Base-by-base conservation (phyloP, 1,140 invertebrate genomes). In the Papilio aristodemus region DNA sequence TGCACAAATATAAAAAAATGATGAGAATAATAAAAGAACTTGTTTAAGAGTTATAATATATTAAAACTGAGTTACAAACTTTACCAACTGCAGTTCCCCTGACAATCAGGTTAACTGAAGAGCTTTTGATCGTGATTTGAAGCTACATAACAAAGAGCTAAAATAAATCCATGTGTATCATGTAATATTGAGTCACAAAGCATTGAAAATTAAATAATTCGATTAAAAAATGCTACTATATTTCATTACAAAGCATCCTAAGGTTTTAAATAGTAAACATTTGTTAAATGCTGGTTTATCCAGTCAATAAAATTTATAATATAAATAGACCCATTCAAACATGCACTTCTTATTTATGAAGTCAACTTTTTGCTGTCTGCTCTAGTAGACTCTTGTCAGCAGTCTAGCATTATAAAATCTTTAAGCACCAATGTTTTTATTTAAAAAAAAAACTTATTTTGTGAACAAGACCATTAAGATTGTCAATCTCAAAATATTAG, bases 51-150 rank as follows among this genome's bases (percentile, higher is more conserved):
- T 87, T 77, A 86, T 84, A 85, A 76, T 91, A 89, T 91, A 89
- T 91, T 88, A 85, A 90, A 90, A 89, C 84, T 89, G 87, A 90
- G 83, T 90, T 91, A 91, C 86, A 90, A 87, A 89, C 85, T 82
- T 88, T 84, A 82, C 73, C 70, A 73, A 84, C 77, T 85, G 83
- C 81, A 78, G 84, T 80, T 88, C 86, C 83, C 84, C 78, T 83
- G 76, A 74, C 71, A 79, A 83, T 84, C 81, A 84, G 76, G 75
- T 75, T 82, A 84, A 83, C 77, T 85, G 78, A 78, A 69, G 77
- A 83, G 77, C 76, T 81, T 68, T 77, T 81, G 81, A 54, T 54
- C 46, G 76, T 84, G 82, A 77, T 83, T 72, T 63, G 25, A 83
- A 87, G 80, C 80, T 77, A 82, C 71, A 78, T 68, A 72, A 77